Base-by-base conservation (phyloP, 2,113 vertebrate genomes). In the Silurus meridionalis region DNA sequence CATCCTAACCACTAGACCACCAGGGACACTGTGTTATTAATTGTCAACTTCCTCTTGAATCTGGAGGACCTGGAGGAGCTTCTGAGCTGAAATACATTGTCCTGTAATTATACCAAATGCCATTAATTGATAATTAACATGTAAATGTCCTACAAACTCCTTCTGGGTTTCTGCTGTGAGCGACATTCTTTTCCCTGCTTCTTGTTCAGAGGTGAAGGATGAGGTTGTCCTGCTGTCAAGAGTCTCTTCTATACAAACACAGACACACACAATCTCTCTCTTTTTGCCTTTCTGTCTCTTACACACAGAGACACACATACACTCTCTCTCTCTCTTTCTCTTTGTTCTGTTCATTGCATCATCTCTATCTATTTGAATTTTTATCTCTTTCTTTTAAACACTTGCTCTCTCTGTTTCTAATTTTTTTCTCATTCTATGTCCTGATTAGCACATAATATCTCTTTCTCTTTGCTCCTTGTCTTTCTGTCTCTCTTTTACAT, bases 141-240 rank as follows among this genome's bases (percentile, higher is more conserved):
- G 64, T 71, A 57, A 53, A 13, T 28, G 15, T 72, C n/a, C 50
- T 8, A 71, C 64, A 46, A 57, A 55, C 64, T 48, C 71, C n/a
- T 71, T 80, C 28, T 63, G 83, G 84, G 53, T 48, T 55, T 77
- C 17, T 13, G 8, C 19, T n/a, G 52, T 48, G 14, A 48, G 50
- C 25, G 25, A 3, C 13, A 4, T 52, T 74, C 46, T 37, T 80
- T 79, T 55, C 52, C 69, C 61, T 78, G 9, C n/a, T 17, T 64
- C 58, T 64, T 50, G n/a, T 37, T 83, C 13, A 67, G 13, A 57
- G 64, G 6, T 74, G 17, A 50, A 57, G 64, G 28, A 69, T 52
- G 10, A 37, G 2, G 15, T 74, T 60, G 19, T 69, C n/a, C 64
- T 60, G 48, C 67, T 88, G 50, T 85, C 61, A 75, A 64, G 79